These are phyloP conservation scores for Ennomos erosarius DNA, from an alignment of 2,888 invertebrate genomes.

Conservation along the genomic window DNA sequence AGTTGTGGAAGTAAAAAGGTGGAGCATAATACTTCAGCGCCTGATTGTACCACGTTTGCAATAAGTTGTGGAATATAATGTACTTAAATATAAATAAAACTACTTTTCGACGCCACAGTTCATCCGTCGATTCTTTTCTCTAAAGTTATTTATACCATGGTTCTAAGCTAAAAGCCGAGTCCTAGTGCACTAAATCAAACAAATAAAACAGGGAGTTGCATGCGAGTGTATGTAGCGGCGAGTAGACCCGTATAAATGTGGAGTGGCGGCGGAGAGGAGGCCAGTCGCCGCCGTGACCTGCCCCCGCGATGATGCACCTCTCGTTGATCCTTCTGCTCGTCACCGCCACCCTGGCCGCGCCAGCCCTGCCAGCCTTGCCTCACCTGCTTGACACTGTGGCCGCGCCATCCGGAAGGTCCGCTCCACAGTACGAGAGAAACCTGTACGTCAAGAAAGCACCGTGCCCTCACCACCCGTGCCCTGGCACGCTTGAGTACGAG, in stretches of 20 bases:
- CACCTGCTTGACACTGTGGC: background rate
- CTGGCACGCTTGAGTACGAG: slow-evolving; percentile 41
- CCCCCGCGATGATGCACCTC: slow-evolving; percentile 23
- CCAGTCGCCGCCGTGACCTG: slow-evolving; percentile 13
- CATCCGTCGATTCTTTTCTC: too few relatives aligned
- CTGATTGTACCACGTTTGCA: background rate
- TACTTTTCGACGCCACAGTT: too few relatives aligned
- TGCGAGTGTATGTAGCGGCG: slow-evolving; percentile 11
- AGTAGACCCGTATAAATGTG: slow-evolving; percentile 13
- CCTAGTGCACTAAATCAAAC: slow-evolving; percentile 2
- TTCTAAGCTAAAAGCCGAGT: too few relatives aligned
- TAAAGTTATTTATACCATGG: too few relatives aligned
- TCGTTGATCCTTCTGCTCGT: slow-evolving; percentile 25
- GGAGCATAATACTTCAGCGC: background rate
- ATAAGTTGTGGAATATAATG: too few relatives aligned
- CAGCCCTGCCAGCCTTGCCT: slow-evolving; percentile 4
- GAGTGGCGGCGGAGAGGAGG: background rate
- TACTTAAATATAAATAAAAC: too few relatives aligned
- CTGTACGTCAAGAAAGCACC: slow-evolving; percentile 40
- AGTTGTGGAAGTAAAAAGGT: too few relatives aligned
- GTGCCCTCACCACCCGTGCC: slow-evolving; percentile 36
- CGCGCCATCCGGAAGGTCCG: background rate
- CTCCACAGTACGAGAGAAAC: slow-evolving; percentile 29
- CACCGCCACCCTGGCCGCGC: slow-evolving; percentile 18
- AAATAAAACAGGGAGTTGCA: slow-evolving; percentile 6